A percentile compares a stretch with the other conserved stretches of the same genome.
phyloP scores from a whole-genome alignment of 92 coral and sea anemone genomes.

The Phenganax marumi region DNA sequence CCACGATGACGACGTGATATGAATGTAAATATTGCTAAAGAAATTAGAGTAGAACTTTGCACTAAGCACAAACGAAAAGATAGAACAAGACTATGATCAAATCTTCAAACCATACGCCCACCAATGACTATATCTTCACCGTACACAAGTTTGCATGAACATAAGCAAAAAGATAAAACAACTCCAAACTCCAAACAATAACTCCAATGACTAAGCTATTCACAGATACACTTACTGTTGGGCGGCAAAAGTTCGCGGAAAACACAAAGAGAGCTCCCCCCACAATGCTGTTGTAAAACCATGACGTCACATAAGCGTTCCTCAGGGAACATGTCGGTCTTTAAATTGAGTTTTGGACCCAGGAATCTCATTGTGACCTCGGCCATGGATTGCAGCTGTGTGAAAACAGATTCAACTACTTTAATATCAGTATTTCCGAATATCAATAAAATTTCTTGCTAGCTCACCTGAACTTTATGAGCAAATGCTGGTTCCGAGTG shows the following conservation, averaged over 20 bases:
- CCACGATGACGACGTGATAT: slow-evolving; percentile 97
- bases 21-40: slow-evolving; percentile 86
- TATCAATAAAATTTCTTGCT: background rate
- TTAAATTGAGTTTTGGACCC: slow-evolving; percentile 86
- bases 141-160: no score
- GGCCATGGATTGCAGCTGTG: slow-evolving; percentile 92
- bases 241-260: slow-evolving; percentile 96
- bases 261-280: slow-evolving; percentile 95
- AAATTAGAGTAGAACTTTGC: slow-evolving; percentile 6
- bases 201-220: background rate
- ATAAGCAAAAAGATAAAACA: no score
- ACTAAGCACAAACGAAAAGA: background rate
- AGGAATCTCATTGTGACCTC: slow-evolving; percentile 98
- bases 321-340: slow-evolving; percentile 89
- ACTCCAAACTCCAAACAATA: background rate
- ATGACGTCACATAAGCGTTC: slow-evolving; percentile 90
- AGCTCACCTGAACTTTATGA: slow-evolving; percentile 83
- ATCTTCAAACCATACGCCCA: no score
- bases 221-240: slow-evolving; percentile 67
- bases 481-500: slow-evolving; percentile 97
- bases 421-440: no score
- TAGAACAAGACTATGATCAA: background rate
- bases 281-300: slow-evolving; percentile 97
- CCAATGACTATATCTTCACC: no score
- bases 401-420: background rate